phyloP scores from a whole-genome alignment of 1,140 invertebrate species.

The Condylostylus longicornis region DNA sequence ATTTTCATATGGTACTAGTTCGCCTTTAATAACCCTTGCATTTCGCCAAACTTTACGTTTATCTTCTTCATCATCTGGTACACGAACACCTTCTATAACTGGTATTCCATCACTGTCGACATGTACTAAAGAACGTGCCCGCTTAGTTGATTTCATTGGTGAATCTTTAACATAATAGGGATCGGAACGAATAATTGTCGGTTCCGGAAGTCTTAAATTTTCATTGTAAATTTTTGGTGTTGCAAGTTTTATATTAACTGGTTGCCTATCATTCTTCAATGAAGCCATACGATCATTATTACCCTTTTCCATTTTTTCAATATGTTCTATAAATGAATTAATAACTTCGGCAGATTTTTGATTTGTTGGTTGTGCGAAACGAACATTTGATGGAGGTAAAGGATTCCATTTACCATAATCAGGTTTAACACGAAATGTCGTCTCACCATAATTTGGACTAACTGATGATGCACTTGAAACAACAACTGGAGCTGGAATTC shows the following conservation, averaged over 20 bases:
- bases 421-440: background rate
- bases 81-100: slow-evolving; percentile 60
- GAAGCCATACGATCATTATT: slow-evolving; percentile 13
- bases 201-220: no score
- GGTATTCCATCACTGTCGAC: slow-evolving; percentile 56
- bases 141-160: slow-evolving; percentile 17
- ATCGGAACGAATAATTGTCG: slow-evolving; percentile 47
- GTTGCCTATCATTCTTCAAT: slow-evolving; percentile 37
- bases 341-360: slow-evolving; percentile 2
- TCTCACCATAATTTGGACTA: background rate
- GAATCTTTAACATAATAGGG: slow-evolving; percentile 40
- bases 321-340: slow-evolving; percentile 7
- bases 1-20: slow-evolving; percentile 51
- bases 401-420: slow-evolving; percentile 1
- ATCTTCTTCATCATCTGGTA: slow-evolving; percentile 68
- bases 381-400: background rate
- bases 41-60: slow-evolving; percentile 66
- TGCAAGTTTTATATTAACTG: slow-evolving; percentile 35
- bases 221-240: slow-evolving; percentile 34
- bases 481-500: background rate
- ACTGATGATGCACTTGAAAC: background rate
- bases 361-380: slow-evolving; percentile 4
- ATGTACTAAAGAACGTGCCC: slow-evolving; percentile 38
- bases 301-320: slow-evolving; percentile 1
- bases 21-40: slow-evolving; percentile 68